Conservation (phyloP, 2,888 invertebrate genomes). For the Mesorhabditis belari region DNA sequence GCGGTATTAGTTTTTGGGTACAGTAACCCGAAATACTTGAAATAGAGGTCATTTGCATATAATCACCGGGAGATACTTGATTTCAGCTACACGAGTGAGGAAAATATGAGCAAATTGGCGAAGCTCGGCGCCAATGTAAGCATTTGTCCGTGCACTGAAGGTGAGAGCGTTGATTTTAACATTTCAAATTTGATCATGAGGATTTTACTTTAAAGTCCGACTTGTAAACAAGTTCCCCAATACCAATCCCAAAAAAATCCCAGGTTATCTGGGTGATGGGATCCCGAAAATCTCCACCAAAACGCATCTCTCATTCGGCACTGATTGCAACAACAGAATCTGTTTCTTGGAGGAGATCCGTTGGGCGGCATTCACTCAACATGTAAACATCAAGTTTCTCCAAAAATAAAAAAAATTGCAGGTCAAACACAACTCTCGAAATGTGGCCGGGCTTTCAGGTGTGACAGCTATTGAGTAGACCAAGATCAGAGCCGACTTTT, state of each 20-base stretch:
- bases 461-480: not conserved
- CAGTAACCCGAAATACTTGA: no score
- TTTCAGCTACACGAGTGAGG: slow-evolving; percentile 38
- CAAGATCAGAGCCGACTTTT: not conserved
- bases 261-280: slow-evolving; percentile 50
- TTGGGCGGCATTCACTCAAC: slow-evolving; percentile 49
- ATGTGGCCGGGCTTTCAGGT: slow-evolving; percentile 28
- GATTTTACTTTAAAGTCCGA: not conserved
- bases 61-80: no score
- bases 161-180: slow-evolving; percentile 3
- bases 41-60: no score
- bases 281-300: slow-evolving; percentile 32
- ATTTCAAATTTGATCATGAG: not conserved
- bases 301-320: slow-evolving; percentile 41
- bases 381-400: slow-evolving; percentile 20
- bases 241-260: no score
- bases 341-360: slow-evolving; percentile 49
- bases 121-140: slow-evolving; percentile 35
- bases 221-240: no score
- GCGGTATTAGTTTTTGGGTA: no score
- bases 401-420: not conserved
- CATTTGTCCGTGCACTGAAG: slow-evolving; percentile 49
- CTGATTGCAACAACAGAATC: slow-evolving; percentile 51
- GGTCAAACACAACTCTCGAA: slow-evolving; percentile 35
- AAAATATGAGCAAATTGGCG: slow-evolving; percentile 28